Evolutionary conservation across 2,888 invertebrate genomes (phyloP), one percentile per base, ranked within the genome.

Genomic region (Oxytorus armatus): DNA sequence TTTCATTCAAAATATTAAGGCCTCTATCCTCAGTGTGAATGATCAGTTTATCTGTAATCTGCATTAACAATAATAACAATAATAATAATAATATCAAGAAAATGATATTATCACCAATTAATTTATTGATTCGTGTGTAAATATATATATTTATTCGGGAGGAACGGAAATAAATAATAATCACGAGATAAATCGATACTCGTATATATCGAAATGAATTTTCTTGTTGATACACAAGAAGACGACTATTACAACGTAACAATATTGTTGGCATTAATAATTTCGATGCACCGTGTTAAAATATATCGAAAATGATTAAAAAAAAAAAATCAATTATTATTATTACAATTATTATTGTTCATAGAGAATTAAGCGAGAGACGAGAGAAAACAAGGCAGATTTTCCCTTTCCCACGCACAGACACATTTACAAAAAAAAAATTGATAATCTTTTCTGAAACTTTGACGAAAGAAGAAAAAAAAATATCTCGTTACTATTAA

Each of bases 191-290:
- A 59, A 76, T 55, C 21, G 49, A 39, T 65, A 36, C 3, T 23
- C 44, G 8, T 16, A 49, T 25, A 66, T 36, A 49, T 36, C 42
- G 75, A 82, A 86, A 84, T 83, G 83, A 88, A 86, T 85, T 42
- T 87, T 86, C 86, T 87, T 88, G 88, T 89, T 89, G 86, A 89
- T 79, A 86, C 72, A 55, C 78, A n/a, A n/a, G n/a, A n/a, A 81
- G 65, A 75, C 79, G 59, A 66, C 79, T 80, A 80, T 33, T 42
- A 66, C 66, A 82, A 68, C 49, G 77, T 66, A 77, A 81, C 72
- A 82, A 72, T 84, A 82, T 82, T 69, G 78, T 81, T 84, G 82
- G 82, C 77, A 82, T 85, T 83, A 66, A 84, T 79, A 85, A 76
- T 84, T 85, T 82, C 79, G 81, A 72, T 81, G 84, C 83, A 85